phyloP scores from a whole-genome alignment of 2,113 vertebrate genomes.

The Percopsis transmontana region DNA sequence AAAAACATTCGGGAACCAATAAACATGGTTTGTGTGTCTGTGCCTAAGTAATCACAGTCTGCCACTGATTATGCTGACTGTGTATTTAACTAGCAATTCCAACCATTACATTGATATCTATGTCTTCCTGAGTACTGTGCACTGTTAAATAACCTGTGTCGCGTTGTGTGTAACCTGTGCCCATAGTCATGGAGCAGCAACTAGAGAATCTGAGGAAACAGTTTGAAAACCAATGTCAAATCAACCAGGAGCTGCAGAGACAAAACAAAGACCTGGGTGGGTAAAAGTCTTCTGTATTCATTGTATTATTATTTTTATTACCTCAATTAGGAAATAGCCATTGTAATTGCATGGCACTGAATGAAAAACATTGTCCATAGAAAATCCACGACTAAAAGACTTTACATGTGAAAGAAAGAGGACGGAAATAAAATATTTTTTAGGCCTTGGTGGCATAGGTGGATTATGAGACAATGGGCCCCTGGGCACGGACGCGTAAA shows the following conservation, averaged over 20 bases:
- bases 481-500: too few relatives aligned
- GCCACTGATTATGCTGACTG: background rate
- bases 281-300: constrained; percentile 10
- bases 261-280: constrained; percentile 77
- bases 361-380: too few relatives aligned
- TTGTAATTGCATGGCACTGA: too few relatives aligned
- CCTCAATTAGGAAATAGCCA: background rate
- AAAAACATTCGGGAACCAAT: constrained; percentile 2
- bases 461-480: too few relatives aligned
- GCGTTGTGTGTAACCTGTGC: background rate
- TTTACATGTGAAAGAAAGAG: background rate
- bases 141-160: constrained; percentile 2
- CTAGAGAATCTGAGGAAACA: constrained; percentile 74
- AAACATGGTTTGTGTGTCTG: background rate
- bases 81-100: background rate
- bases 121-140: background rate
- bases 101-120: background rate
- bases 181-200: constrained; percentile 74
- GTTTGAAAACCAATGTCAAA: constrained; percentile 74
- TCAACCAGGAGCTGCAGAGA: constrained; percentile 76
- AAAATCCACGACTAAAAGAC: too few relatives aligned
- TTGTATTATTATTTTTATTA: background rate
- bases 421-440: too few relatives aligned
- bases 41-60: background rate
- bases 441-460: too few relatives aligned